phyloP scores from a whole-genome alignment of 2,113 vertebrate species.

The Semicossyphus pulcher region DNA sequence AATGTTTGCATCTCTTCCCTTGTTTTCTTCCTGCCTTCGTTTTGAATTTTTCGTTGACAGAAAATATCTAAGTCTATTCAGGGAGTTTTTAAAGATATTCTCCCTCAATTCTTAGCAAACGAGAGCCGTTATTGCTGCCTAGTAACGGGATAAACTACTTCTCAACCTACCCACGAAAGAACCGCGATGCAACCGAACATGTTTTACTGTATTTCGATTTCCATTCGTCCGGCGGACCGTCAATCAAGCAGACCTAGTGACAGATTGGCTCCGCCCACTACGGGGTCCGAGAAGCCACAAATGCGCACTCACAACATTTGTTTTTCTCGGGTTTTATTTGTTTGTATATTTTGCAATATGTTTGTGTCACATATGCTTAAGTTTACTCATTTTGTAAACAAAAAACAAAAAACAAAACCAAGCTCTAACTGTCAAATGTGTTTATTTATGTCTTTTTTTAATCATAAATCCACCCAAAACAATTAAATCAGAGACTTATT shows the following conservation, averaged over 20 bases:
- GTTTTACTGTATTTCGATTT: not conserved
- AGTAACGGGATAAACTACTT: conserved; percentile 79
- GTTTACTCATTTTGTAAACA: not conserved
- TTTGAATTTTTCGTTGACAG: too few species aligned
- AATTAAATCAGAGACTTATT: conserved; percentile 2
- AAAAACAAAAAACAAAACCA: conserved; percentile 4
- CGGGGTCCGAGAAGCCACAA: conserved; percentile 40
- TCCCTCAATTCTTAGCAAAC: not conserved
- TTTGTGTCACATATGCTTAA: not conserved
- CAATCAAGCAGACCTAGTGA: conserved; percentile 41
- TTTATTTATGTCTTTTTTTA: conserved; percentile 52
- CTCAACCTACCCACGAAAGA: conserved; percentile 60
- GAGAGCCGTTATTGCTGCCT: conserved; percentile 69
- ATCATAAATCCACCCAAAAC: not conserved
- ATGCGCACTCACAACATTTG: too few species aligned
- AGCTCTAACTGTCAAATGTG: not conserved
- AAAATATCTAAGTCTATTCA: too few species aligned
- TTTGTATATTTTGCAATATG: not conserved
- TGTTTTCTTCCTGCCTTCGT: not conserved
- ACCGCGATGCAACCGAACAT: not conserved
- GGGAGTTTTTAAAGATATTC: not conserved
- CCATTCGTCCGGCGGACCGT: conserved; percentile 41
- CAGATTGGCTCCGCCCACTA: not conserved
- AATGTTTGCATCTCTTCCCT: not conserved
- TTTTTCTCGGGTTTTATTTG: too few species aligned